Base-by-base conservation (phyloP, 2,888 invertebrate genomes). In the Choreutis nemorana region DNA sequence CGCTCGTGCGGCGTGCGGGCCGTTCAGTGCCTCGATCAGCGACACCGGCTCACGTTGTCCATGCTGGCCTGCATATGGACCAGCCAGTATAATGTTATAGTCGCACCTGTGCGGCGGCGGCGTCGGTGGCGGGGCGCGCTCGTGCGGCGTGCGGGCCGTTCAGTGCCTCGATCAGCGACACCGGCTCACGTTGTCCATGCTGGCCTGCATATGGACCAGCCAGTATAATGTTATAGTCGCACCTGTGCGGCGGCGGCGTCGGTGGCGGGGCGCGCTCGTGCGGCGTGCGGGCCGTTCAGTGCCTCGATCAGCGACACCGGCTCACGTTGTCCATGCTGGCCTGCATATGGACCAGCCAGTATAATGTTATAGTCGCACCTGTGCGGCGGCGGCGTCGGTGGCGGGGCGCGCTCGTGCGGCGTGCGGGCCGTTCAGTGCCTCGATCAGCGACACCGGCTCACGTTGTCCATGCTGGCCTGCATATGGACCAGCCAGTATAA, bases 231-330 rank as follows among this genome's bases (percentile, higher is more conserved):
- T n/a, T n/a, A n/a, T n/a, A n/a, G n/a, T n/a, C n/a, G n/a, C n/a
- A n/a, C n/a, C n/a, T n/a, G n/a, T n/a, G n/a, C n/a, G n/a, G n/a
- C n/a, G n/a, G n/a, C n/a, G n/a, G n/a, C n/a, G n/a, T n/a, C n/a
- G n/a, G n/a, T n/a, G n/a, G n/a, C n/a, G n/a, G n/a, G n/a, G 71
- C 61, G n/a, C 9, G 67, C 56, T 40, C 82, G 79, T 28, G 83
- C 81, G 18, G 81, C 77, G 47, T 85, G 89, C 4, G 95, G 96
- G 0, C 97, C 97, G 75, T 97, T 97, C 30, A 97, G 80, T 3
- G 97, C 97, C 77, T 97, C 97, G 42, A 97, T 91, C 29, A 97
- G 81, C 0, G 97, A 92, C 29, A 97, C 92, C 14, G 94, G 89
- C 75, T 96, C 93, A 96, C 91, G 57, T 91, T 90, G 57, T 92